Conservation (phyloP, 2,797 vertebrate species). For the Coregonus sp. region DNA sequence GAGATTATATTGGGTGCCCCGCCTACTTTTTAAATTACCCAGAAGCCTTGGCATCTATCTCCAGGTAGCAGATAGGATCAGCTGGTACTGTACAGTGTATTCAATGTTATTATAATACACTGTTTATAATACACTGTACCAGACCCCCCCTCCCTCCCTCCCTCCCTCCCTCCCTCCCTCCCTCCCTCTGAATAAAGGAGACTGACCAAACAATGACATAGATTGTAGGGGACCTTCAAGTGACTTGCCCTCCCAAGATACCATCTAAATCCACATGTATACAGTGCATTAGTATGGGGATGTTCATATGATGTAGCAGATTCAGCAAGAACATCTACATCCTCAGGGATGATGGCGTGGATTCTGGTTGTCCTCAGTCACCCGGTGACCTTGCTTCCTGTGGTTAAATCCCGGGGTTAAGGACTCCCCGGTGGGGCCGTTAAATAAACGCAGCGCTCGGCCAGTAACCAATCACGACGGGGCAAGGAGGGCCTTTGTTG, state of each 20-base stretch:
- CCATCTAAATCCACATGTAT: neutral
- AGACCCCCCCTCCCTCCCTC: neutral
- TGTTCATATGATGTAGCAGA: neutral
- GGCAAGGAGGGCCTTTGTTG: slow-evolving; percentile 9
- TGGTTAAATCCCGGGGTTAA: neutral
- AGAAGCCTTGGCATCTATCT: neutral
- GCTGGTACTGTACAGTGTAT: no score
- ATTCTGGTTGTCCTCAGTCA: neutral
- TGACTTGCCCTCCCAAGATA: neutral
- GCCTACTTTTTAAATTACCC: slow-evolving; percentile 16
- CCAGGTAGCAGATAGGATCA: neutral
- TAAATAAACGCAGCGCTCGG: slow-evolving; percentile 29
- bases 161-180: no score
- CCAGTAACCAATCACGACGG: neutral
- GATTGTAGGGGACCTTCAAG: neutral
- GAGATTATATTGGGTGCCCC: slow-evolving; percentile 7
- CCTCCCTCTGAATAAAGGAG: neutral
- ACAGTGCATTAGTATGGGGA: neutral
- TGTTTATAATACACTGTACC: neutral
- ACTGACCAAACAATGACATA: neutral
- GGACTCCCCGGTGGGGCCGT: neutral
- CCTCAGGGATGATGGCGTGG: neutral
- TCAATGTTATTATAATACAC: neutral
- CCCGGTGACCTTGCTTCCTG: slow-evolving; percentile 15
- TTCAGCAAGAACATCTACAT: neutral